Percentiles rank a stretch among this genome's conserved stretches.
These are phyloP conservation scores for Bubo blakistoni DNA, from an alignment of 2,113 vertebrate genomes.

Conservation along the genomic window DNA sequence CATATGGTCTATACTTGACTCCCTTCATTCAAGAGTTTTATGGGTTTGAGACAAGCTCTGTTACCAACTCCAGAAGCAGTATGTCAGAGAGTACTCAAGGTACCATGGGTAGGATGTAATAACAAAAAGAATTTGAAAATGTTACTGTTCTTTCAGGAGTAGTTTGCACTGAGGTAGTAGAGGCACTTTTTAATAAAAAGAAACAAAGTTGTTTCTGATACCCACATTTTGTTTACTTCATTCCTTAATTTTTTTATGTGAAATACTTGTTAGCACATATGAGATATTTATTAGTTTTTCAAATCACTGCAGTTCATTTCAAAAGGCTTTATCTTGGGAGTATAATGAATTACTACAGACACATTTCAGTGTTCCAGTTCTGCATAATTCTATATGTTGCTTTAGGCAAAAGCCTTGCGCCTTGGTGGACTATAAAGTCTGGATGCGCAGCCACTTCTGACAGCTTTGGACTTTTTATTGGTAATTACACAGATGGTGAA, in stretches of 20 bases:
- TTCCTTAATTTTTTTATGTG: background rate
- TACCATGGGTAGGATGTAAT: background rate
- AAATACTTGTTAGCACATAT: background rate
- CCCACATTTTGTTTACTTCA: background rate
- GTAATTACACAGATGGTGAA: slow-evolving; percentile 67
- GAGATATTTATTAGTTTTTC: slow-evolving; percentile 50
- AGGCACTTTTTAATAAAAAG: background rate
- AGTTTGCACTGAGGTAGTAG: background rate
- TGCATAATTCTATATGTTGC: slow-evolving; percentile 43
- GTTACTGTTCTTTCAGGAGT: background rate
- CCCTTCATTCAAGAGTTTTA: background rate
- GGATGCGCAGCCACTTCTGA: slow-evolving; percentile 47
- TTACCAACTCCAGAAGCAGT: background rate
- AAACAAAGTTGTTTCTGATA: background rate
- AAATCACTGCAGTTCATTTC: slow-evolving; percentile 29
- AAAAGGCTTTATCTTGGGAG: slow-evolving; percentile 11
- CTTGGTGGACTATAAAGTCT: slow-evolving; percentile 60
- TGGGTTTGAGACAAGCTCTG: background rate
- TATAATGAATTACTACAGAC: slow-evolving; percentile 47
- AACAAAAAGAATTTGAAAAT: background rate
- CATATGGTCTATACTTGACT: background rate
- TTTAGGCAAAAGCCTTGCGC: slow-evolving; percentile 44
- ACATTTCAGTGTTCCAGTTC: slow-evolving; percentile 42
- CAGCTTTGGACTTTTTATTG: slow-evolving; percentile 67
- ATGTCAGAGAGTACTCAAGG: background rate